Percentiles rank a stretch among this genome's conserved stretches.
Conservation (phyloP, 2,113 vertebrate genomes). For the Plecturocebus donacophilus region DNA sequence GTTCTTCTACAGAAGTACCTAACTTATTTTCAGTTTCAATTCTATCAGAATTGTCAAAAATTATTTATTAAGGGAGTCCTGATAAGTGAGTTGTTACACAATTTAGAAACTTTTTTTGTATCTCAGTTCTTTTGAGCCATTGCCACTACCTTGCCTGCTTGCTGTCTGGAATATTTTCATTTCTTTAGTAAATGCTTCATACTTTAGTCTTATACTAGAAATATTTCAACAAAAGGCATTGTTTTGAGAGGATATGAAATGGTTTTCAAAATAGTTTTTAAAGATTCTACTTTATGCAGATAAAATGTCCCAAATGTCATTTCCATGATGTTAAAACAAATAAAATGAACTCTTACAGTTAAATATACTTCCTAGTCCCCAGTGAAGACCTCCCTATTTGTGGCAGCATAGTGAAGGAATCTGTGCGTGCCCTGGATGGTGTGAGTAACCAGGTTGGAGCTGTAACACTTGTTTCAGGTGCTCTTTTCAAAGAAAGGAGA, state of each 20-base stretch:
- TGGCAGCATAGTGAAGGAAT: background rate
- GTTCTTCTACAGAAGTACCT: background rate
- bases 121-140: background rate
- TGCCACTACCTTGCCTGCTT: background rate
- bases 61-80: background rate
- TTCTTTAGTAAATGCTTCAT: background rate
- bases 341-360: background rate
- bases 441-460: background rate
- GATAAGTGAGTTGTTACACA: background rate
- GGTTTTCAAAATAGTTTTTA: slow-evolving; percentile 30
- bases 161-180: background rate
- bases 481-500: background rate
- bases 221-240: background rate
- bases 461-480: background rate
- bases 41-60: slow-evolving; percentile 5
- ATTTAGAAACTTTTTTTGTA: background rate
- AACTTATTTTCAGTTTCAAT: slow-evolving; percentile 15
- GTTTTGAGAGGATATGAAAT: slow-evolving; percentile 21
- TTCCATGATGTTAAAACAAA: background rate
- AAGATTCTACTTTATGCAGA: background rate
- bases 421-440: background rate
- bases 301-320: background rate
- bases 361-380: background rate
- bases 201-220: slow-evolving; percentile 35
- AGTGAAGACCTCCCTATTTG: background rate